Percentiles rank a stretch among this genome's conserved stretches.
phyloP scores from a whole-genome alignment of 2,113 vertebrate genomes.

The Malurus cyaneus region DNA sequence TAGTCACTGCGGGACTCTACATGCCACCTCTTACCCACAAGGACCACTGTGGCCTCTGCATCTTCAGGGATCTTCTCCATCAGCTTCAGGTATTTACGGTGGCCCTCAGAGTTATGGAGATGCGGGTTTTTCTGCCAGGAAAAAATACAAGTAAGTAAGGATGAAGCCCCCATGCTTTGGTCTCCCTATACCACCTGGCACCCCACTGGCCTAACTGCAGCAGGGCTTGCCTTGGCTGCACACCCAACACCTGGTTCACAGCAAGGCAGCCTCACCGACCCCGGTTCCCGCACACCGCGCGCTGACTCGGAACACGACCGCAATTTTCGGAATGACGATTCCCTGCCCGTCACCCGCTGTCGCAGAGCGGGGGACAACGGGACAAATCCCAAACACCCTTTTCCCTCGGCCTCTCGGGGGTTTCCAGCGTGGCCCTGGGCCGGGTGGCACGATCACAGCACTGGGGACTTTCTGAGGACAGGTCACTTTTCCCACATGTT shows the following conservation, averaged over 20 bases:
- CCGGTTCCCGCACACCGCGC: too few relatives aligned
- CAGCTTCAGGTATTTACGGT: slow-evolving; percentile 89
- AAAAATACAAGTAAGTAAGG: background rate
- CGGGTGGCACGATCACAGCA: rapidly evolving
- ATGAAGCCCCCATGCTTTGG: background rate
- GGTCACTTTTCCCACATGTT: background rate
- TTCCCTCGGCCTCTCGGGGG: background rate
- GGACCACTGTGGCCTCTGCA: slow-evolving; percentile 94
- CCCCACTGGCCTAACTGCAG: background rate
- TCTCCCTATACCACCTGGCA: background rate
- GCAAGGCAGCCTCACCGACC: background rate
- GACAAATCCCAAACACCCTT: background rate
- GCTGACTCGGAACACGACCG: too few relatives aligned
- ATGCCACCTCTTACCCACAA: slow-evolving; percentile 86
- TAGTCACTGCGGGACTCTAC: background rate
- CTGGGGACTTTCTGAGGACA: background rate
- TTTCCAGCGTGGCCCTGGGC: background rate
- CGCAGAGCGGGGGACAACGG: rapidly evolving
- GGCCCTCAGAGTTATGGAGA: slow-evolving; percentile 76
- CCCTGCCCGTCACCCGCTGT: background rate
- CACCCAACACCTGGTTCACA: background rate
- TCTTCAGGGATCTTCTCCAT: slow-evolving; percentile 97
- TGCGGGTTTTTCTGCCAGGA: slow-evolving; percentile 83
- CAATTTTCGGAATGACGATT: background rate
- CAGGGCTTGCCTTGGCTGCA: background rate